Percentiles rank a stretch among this genome's conserved stretches.
These are phyloP conservation scores for Pseudomyrmex flavicornis DNA, from an alignment of 1,140 invertebrate genomes.

Conservation along the genomic window DNA sequence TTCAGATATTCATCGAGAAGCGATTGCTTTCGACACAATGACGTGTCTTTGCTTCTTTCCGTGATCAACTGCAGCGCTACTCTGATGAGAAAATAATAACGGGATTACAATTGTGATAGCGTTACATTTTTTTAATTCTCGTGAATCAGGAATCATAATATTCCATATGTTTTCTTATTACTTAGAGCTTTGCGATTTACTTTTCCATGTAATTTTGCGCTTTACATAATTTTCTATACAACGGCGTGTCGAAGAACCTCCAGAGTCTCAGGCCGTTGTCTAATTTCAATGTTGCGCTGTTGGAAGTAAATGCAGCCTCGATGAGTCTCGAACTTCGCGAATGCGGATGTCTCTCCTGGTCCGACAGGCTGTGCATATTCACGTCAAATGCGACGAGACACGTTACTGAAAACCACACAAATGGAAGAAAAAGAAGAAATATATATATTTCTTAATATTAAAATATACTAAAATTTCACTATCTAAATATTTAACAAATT, in stretches of 20 bases:
- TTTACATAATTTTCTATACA: conserved; percentile 89
- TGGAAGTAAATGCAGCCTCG: conserved; percentile 89
- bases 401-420: conserved; percentile 87
- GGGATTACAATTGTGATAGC: not conserved
- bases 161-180: conserved; percentile 7
- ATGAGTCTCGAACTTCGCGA: conserved; percentile 90
- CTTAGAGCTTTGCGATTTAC: conserved; percentile 84
- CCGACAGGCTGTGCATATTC: conserved; percentile 88
- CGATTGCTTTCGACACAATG: conserved; percentile 79
- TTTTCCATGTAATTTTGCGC: conserved; percentile 91
- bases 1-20: conserved; percentile 89
- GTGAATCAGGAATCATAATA: not conserved
- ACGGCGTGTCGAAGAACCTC: conserved; percentile 89
- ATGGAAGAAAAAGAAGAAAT: not conserved
- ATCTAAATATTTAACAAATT: not conserved
- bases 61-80: conserved; percentile 89
- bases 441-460: too few species aligned
- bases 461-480: not conserved
- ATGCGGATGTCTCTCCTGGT: conserved; percentile 85
- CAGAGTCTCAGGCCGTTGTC: conserved; percentile 92
- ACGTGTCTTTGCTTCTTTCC: conserved; percentile 85
- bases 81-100: conserved; percentile 79
- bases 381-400: conserved; percentile 89
- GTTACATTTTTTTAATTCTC: too few species aligned
- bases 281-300: conserved; percentile 89